phyloP scores from a whole-genome alignment of 1,140 invertebrate species.

The Drosophila baimaii region DNA sequence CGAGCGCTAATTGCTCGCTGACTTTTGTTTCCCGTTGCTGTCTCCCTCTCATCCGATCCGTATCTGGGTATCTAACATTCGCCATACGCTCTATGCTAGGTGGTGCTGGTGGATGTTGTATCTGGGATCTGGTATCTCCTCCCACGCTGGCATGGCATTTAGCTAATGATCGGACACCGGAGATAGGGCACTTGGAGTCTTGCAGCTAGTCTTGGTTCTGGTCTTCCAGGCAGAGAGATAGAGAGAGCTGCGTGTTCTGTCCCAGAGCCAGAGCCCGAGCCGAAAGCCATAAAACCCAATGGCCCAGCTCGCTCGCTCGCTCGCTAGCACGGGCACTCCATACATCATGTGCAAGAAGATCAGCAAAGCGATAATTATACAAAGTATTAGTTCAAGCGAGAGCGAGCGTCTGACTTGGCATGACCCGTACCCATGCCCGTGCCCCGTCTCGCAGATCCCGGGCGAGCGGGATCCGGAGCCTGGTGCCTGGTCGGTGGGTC shows the following conservation, averaged over 20 bases:
- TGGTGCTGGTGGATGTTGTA: constrained; percentile 17
- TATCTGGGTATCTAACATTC: constrained; percentile 30
- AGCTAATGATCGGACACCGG: constrained; percentile 68
- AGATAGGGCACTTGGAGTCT: constrained; percentile 53
- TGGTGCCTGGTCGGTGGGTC: constrained; percentile 23
- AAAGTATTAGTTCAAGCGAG: constrained; percentile 73
- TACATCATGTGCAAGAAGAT: constrained; percentile 67
- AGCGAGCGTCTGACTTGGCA: constrained; percentile 67
- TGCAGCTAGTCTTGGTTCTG: constrained; percentile 5
- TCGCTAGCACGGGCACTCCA: constrained; percentile 43
- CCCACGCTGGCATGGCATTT: constrained; percentile 64
- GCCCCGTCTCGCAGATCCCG: constrained; percentile 22
- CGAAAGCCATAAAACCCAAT: constrained; percentile 68
- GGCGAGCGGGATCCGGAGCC: constrained; percentile 23
- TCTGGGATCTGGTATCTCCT: constrained; percentile 56
- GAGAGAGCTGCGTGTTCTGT: constrained; percentile 62
- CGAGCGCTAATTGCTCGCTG: constrained; percentile 71
- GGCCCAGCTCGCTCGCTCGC: constrained; percentile 54
- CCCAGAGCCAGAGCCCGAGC: constrained; percentile 25
- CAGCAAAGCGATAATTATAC: constrained; percentile 82
- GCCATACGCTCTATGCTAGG: constrained; percentile 2
- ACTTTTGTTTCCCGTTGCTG: constrained; percentile 45
- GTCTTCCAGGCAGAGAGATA: constrained; percentile 9
- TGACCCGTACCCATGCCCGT: constrained; percentile 52
- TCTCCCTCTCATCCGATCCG: constrained; percentile 22